These are phyloP conservation scores for Calosoma granatense DNA, from an alignment of 1,140 invertebrate species.

Conservation along the genomic window DNA sequence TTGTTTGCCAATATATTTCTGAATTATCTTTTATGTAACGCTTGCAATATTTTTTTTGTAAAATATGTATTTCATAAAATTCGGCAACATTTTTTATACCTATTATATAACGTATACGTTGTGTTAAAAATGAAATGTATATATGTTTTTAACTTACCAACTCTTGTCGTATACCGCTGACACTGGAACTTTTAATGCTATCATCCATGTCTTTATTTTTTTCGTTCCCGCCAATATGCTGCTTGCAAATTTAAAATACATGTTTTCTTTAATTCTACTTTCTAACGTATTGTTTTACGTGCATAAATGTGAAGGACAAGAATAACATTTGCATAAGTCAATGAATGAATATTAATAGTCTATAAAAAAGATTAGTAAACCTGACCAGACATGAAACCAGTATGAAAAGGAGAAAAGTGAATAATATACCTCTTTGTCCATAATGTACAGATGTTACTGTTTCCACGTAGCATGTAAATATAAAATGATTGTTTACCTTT, in stretches of 20 bases:
- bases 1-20: too few relatives aligned
- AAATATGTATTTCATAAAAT: too few relatives aligned
- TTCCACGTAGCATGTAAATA: too few relatives aligned
- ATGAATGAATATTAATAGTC: slow-evolving; percentile 1
- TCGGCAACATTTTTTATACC: too few relatives aligned
- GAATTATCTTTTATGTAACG: too few relatives aligned
- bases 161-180: neutral
- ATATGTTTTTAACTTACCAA: neutral
- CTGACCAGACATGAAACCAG: neutral
- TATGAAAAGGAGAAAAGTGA: too few relatives aligned
- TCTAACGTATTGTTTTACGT: neutral
- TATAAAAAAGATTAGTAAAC: slow-evolving; percentile 8
- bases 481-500: too few relatives aligned
- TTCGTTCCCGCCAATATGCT: neutral
- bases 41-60: too few relatives aligned
- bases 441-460: neutral
- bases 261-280: neutral
- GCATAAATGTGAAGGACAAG: neutral
- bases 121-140: too few relatives aligned
- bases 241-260: neutral
- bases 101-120: too few relatives aligned
- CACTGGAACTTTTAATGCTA: neutral
- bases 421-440: slow-evolving; percentile 31
- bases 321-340: neutral
- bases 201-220: too few relatives aligned